Conservation (phyloP, 2,888 invertebrate species). For the Campoletis raptor region DNA sequence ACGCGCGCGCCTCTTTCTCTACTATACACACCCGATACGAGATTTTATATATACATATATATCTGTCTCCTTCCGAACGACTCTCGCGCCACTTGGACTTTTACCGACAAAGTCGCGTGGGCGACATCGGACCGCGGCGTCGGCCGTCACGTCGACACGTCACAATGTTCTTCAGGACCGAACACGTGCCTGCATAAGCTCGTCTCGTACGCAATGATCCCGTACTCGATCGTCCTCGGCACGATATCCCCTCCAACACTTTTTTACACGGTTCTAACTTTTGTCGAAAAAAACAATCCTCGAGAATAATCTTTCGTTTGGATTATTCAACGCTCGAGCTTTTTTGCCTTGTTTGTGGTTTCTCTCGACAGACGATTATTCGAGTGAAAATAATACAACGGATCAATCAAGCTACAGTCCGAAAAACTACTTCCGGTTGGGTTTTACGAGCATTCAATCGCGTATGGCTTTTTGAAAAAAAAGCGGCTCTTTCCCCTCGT, state of each 20-base stretch:
- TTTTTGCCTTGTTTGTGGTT: neutral
- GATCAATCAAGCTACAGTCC: neutral
- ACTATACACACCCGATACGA: neutral
- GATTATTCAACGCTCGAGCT: neutral
- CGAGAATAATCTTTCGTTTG: neutral
- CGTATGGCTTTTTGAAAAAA: neutral
- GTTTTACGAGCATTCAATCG: neutral
- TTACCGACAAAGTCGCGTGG: slow-evolving; percentile 47
- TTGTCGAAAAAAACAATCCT: neutral
- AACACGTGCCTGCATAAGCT: slow-evolving; percentile 60
- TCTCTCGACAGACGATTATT: neutral
- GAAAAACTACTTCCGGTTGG: neutral
- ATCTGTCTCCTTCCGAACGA: slow-evolving; percentile 11
- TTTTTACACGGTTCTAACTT: neutral
- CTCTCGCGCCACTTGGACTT: slow-evolving; percentile 44
- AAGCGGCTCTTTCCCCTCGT: neutral
- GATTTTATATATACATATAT: neutral
- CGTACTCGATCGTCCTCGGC: neutral
- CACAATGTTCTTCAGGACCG: slow-evolving; percentile 35
- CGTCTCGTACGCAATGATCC: neutral
- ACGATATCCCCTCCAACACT: neutral
- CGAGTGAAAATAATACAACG: neutral
- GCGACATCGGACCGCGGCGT: neutral
- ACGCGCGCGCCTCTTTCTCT: slow-evolving; percentile 27
- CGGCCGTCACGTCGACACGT: slow-evolving; percentile 21